Percentiles rank a stretch among this genome's conserved stretches.
phyloP scores from a whole-genome alignment of 2,113 vertebrate genomes.

The Chroicocephalus ridibundus region DNA sequence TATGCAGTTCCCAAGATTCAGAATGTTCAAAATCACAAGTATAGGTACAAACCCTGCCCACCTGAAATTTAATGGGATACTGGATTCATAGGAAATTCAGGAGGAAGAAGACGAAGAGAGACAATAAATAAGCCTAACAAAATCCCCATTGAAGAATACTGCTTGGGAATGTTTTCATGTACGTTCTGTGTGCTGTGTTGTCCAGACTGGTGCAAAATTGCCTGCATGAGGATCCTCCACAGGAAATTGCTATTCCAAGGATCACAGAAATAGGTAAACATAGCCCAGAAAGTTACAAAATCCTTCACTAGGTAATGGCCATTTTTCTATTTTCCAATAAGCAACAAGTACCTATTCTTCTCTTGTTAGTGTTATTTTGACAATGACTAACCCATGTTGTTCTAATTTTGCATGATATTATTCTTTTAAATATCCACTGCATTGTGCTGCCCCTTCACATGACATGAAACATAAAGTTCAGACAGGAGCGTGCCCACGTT shows the following conservation, averaged over 20 bases:
- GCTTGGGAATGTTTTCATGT: not conserved
- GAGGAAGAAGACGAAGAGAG: not conserved
- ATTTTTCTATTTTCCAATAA: not conserved
- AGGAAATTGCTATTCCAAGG: not conserved
- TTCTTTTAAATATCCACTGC: not conserved
- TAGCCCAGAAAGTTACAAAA: not conserved
- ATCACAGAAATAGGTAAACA: not conserved
- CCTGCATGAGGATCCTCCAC: not conserved
- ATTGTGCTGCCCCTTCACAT: not conserved
- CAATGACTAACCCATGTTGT: not conserved
- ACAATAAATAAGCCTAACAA: not conserved
- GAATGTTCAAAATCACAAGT: not conserved
- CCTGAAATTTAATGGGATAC: not conserved
- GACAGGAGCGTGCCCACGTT: not conserved
- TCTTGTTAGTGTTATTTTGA: not conserved
- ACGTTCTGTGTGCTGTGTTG: not conserved
- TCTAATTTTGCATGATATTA: not conserved
- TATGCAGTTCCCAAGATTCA: not conserved
- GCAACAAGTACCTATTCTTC: not conserved
- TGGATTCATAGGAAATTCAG: not conserved
- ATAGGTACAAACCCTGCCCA: not conserved
- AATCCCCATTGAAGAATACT: not conserved
- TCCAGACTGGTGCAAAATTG: not conserved
- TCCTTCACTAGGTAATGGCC: accelerated
- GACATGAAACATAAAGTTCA: not conserved